A percentile compares a stretch with the other conserved stretches of the same genome.
Conservation (phyloP, 1,140 invertebrate species). For the Campoletis sonorensis region DNA sequence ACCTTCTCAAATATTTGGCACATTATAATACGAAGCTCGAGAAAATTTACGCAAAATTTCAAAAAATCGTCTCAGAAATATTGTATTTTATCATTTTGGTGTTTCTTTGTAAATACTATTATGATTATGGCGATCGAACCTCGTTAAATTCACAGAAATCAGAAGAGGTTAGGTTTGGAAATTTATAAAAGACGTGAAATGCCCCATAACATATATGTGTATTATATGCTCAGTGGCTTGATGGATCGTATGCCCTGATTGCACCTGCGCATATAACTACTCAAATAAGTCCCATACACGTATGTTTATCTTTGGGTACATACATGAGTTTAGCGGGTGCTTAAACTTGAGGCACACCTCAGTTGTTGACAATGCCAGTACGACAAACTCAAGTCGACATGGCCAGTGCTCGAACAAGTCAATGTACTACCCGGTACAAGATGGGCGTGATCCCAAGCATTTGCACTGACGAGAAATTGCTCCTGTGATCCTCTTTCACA, state of each 20-base stretch:
- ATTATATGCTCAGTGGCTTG: not conserved
- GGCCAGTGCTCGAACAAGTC: slow-evolving; percentile 7
- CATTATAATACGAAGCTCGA: no score
- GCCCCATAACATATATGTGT: not conserved
- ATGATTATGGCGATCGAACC: no score
- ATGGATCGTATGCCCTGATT: not conserved
- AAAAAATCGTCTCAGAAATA: no score
- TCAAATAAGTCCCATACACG: not conserved
- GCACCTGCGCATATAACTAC: not conserved
- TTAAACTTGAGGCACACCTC: not conserved
- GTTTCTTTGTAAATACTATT: no score
- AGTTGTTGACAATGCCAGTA: not conserved
- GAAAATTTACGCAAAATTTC: no score
- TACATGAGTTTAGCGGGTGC: not conserved
- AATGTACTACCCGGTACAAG: not conserved
- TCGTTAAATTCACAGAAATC: no score
- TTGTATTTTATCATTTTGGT: no score
- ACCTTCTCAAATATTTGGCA: no score
- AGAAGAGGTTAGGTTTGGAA: no score
- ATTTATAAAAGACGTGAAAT: no score
- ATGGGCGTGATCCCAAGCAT: not conserved
- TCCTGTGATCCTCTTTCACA: not conserved
- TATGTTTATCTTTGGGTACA: not conserved
- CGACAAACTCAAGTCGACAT: slow-evolving; percentile 6
- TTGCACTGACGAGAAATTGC: not conserved